Evolutionary conservation across 2,888 invertebrate species (phyloP).

Genomic region (Chamaedrilus cognettii): DNA sequence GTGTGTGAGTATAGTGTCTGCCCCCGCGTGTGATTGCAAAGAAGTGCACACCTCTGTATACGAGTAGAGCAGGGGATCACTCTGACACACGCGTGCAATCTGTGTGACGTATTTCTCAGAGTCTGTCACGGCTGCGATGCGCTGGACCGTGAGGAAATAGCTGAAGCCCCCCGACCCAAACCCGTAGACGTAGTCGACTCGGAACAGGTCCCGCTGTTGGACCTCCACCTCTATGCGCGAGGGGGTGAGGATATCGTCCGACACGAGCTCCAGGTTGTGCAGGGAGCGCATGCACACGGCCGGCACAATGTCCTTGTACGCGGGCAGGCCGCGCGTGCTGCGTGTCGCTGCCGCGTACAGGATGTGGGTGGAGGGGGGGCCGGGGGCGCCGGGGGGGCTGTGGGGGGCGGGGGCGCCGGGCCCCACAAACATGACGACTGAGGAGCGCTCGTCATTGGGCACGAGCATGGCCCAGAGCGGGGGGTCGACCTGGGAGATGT

Average conservation of each 20-base stretch:
- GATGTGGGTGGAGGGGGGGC: no score
- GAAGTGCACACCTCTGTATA: no score
- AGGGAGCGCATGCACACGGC: conserved; percentile 90
- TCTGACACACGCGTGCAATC: conserved; percentile 91
- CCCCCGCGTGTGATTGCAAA: no score
- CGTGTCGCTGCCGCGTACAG: conserved; percentile 92
- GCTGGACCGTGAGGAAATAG: conserved; percentile 78
- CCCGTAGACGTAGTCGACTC: conserved; percentile 94
- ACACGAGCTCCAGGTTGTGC: conserved; percentile 84
- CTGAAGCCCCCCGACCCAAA: conserved; percentile 95
- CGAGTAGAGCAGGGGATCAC: conserved; percentile 86
- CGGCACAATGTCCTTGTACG: conserved; percentile 71
- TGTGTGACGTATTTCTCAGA: conserved; percentile 56
- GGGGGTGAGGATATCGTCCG: conserved; percentile 86
- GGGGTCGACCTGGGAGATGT: conserved; percentile 80
- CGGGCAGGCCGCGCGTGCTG: conserved; percentile 43
- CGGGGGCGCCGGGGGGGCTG: no score
- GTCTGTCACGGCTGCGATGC: conserved; percentile 25
- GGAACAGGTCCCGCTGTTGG: conserved; percentile 85
- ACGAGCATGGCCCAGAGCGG: conserved; percentile 79
- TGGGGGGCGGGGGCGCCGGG: conserved; percentile 76
- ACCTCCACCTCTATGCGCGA: conserved; percentile 92
- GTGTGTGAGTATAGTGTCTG: no score
- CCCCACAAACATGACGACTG: conserved; percentile 95
- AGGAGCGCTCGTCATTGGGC: conserved; percentile 91